These are phyloP conservation scores for Microcebus tavaratra DNA, from an alignment of 2,113 vertebrate species.

Conservation along the genomic window DNA sequence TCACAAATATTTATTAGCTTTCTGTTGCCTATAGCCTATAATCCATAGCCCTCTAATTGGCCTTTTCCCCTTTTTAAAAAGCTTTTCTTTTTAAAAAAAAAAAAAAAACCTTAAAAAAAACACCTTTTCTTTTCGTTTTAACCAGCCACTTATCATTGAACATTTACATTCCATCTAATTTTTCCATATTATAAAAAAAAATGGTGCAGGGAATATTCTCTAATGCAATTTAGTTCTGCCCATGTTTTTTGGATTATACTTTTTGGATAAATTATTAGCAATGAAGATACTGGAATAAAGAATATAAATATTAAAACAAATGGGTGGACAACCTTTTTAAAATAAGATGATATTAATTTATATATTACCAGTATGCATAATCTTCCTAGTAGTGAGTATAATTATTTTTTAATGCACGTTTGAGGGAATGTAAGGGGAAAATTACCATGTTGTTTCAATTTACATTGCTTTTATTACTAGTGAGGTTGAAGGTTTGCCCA, in stretches of 20 bases:
- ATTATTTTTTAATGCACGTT: constrained; percentile 41
- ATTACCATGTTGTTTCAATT: constrained; percentile 60
- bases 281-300: constrained; percentile 18
- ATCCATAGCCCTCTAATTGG: not conserved
- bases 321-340: not conserved
- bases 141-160: not conserved
- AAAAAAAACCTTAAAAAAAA: too few species aligned
- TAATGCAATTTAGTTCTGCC: not conserved
- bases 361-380: constrained; percentile 18
- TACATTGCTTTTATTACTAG: constrained; percentile 56
- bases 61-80: constrained; percentile 23
- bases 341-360: constrained; percentile 49
- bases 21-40: not conserved
- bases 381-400: constrained; percentile 10
- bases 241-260: not conserved
- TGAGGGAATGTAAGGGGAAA: not conserved
- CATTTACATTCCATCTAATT: not conserved
- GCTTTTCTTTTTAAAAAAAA: too few species aligned
- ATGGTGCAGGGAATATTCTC: not conserved
- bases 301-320: constrained; percentile 49
- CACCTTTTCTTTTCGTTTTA: not conserved
- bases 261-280: constrained; percentile 31
- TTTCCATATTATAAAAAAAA: constrained; percentile 37
- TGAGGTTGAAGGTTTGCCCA: constrained; percentile 48
- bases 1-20: not conserved